Base-by-base conservation (phyloP, 1,140 invertebrate genomes). In the Gerris buenoi region DNA sequence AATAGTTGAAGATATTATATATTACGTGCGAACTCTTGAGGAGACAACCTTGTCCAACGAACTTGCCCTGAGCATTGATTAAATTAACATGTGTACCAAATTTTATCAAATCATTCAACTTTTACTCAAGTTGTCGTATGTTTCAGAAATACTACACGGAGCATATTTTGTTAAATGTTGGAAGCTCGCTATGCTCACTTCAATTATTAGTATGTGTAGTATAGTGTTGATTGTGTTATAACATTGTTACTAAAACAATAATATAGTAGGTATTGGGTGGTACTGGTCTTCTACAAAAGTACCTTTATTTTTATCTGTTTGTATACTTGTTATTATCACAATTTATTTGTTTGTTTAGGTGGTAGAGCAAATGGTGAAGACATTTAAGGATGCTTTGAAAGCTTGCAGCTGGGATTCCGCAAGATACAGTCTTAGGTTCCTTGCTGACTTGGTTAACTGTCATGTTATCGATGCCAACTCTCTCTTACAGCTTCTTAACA, bases 401-500 rank as follows among this genome's bases (percentile, higher is more conserved):
- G 79, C 81, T 58, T 90, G 90, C 66, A 88, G 93, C 76, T 98
- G 93, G 92, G 89, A 96, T 72, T 85, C 88, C 23, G 94, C 95
- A 1, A 82, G 90, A 69, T 93, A 91, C 76, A 86, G 87, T 25
- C 79, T 98, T 0, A 82, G 95, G 66, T 98, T 98, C 77, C 82
- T 99, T 61, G 87, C 93, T 2, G 96, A 98, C 80, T 81, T 98
- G 65, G 95, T 97, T 0, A 99, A 98, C 77, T 97, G 94, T 73
- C 93, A 97, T 79, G 95, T 99, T 1, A 85, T 99, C 65, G 94
- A 93, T 27, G 90, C 93, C 57, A 89, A 87, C 33, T 97, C 95
- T 2, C 79, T 98, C 26, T 79, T 98, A 70, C 90, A 93, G 73
- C 79, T 98, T 65, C 85, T 97, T 71, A 93, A 98, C 76, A 94